Evolutionary conservation across 1,140 invertebrate genomes (phyloP).

Genomic region (Nylanderia fulva): DNA sequence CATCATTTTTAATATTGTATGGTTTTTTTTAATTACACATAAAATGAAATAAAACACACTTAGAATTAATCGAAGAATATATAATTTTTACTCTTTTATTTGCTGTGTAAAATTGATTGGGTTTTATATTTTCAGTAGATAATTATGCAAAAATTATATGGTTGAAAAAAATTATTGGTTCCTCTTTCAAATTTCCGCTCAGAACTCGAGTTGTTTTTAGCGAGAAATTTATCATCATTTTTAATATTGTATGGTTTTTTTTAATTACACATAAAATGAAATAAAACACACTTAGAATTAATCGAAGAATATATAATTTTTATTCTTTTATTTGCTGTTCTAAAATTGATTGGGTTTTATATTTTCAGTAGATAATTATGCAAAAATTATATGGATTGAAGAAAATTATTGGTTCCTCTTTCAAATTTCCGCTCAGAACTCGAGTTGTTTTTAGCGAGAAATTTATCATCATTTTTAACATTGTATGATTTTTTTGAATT

Average conservation of each 20-base stretch:
- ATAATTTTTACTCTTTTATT: background rate
- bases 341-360: background rate
- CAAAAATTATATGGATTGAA: background rate
- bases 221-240: background rate
- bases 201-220: background rate
- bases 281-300: background rate
- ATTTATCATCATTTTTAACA: background rate
- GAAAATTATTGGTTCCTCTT: no score
- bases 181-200: background rate
- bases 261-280: background rate
- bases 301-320: background rate
- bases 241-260: background rate
- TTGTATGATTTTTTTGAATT: background rate
- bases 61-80: background rate
- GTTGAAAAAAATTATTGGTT: no score
- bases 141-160: constrained; percentile 22
- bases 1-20: background rate
- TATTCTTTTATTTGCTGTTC: background rate
- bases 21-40: background rate
- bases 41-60: background rate
- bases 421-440: background rate
- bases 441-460: background rate
- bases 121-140: background rate
- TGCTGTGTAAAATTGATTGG: background rate
- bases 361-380: constrained; percentile 31